phyloP scores from a whole-genome alignment of 2,888 invertebrate species.

The Drosophila ustulata region DNA sequence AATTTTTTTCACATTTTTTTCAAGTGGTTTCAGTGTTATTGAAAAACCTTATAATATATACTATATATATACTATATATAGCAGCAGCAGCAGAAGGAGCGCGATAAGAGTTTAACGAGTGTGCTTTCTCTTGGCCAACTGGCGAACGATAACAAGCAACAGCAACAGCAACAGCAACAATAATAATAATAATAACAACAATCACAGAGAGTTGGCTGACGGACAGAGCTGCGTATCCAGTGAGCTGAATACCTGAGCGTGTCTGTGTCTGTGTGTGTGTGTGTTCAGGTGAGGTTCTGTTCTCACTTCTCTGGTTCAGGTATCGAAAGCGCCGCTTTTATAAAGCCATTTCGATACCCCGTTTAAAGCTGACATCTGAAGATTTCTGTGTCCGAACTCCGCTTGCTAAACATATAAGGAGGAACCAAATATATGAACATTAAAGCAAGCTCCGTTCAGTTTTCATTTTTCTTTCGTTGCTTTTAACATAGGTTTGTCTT shows the following conservation, averaged over 20 bases:
- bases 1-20: slow-evolving; percentile 45
- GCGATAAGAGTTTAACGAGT: slow-evolving; percentile 40
- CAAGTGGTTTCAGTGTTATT: slow-evolving; percentile 35
- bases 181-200: slow-evolving; percentile 28
- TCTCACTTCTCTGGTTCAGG: slow-evolving; percentile 5
- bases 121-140: slow-evolving; percentile 27
- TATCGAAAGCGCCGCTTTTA: slow-evolving; percentile 28
- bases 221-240: slow-evolving; percentile 20
- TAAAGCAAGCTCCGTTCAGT: background rate
- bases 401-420: background rate
- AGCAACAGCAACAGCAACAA: slow-evolving; percentile 14
- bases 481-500: too few relatives aligned
- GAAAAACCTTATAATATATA: slow-evolving; percentile 21
- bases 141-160: slow-evolving; percentile 23
- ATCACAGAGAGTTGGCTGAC: slow-evolving; percentile 34
- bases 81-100: background rate
- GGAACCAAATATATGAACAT: background rate
- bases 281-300: slow-evolving; percentile 6
- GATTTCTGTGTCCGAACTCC: background rate
- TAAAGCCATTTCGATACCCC: slow-evolving; percentile 29
- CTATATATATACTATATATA: slow-evolving; percentile 9
- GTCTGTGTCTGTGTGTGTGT: slow-evolving; percentile 7
- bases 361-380: too few relatives aligned
- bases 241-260: slow-evolving; percentile 7
- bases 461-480: too few relatives aligned